phyloP scores from a whole-genome alignment of 2,113 vertebrate genomes.

The Boleophthalmus pectinirostris region DNA sequence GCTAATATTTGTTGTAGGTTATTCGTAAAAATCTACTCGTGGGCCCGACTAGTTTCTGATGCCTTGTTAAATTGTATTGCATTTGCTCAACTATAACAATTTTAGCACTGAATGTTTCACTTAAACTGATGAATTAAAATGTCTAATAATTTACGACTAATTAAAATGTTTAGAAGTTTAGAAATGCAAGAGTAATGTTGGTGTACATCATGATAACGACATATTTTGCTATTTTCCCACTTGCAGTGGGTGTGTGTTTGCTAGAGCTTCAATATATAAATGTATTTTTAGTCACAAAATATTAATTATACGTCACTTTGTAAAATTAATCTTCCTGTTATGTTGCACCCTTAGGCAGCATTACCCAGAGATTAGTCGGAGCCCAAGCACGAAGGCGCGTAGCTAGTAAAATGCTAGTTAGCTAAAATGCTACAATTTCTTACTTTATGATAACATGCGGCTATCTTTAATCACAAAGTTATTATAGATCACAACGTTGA shows the following conservation, averaged over 20 bases:
- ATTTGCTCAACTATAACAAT: not conserved
- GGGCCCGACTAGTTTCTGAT: not conserved
- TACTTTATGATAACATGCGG: not conserved
- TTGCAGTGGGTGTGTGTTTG: not conserved
- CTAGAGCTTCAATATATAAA: not conserved
- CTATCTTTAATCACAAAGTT: not conserved
- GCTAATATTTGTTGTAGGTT: not conserved
- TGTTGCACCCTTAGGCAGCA: not conserved
- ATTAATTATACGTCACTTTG: not conserved
- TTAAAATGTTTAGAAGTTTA: not conserved
- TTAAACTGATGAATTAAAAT: not conserved
- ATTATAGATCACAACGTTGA: not conserved
- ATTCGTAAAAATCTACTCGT: not conserved
- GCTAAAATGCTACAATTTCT: not conserved
- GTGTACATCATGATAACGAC: not conserved
- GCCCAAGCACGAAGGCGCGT: conserved; percentile 34
- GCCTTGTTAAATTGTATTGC: conserved; percentile 1
- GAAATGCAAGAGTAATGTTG: no score
- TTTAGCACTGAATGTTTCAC: not conserved
- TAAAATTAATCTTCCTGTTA: not conserved
- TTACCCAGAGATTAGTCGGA: conserved; percentile 41
- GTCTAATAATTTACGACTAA: not conserved
- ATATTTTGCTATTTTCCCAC: not conserved
- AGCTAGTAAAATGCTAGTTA: conserved; percentile 24
- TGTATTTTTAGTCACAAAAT: no score